Conservation (phyloP, 2,797 vertebrate species). For the Saguinus oedipus region DNA sequence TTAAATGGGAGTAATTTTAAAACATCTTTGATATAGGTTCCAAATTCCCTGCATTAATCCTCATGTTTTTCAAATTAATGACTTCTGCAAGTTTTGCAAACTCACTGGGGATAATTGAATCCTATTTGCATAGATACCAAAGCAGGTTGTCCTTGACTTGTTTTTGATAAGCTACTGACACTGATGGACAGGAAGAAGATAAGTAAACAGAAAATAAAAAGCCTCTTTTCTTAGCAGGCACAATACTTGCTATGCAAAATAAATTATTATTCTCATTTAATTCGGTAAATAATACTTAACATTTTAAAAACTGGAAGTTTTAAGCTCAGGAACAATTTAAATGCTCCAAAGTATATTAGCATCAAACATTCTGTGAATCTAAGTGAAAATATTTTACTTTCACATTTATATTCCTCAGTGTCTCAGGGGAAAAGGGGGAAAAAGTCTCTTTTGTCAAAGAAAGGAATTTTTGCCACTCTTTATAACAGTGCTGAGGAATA, state of each 20-base stretch:
- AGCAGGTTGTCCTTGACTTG: neutral
- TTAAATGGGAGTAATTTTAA: conserved; percentile 39
- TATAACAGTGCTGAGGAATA: neutral
- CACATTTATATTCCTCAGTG: neutral
- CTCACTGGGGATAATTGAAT: neutral
- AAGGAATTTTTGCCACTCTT: neutral
- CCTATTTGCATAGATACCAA: conserved; percentile 36
- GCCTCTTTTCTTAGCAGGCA: neutral
- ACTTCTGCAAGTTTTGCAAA: conserved; percentile 39
- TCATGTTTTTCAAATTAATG: conserved; percentile 55
- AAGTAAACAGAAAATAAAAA: conserved; percentile 51
- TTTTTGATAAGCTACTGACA: neutral
- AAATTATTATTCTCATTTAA: neutral
- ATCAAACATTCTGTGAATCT: neutral
- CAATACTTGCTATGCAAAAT: neutral
- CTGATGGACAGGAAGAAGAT: neutral
- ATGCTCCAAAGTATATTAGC: neutral
- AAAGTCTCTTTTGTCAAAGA: neutral
- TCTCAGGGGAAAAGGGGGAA: neutral
- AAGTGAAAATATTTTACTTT: neutral
- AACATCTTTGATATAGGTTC: neutral
- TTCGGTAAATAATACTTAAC: neutral
- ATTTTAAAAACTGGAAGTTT: neutral
- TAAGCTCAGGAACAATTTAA: conserved; percentile 26
- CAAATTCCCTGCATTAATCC: neutral